Evolutionary conservation across 37 sponge, comb jelly and placozoan species (phyloP).

Genomic region (Chondrilla cf. caribensis): DNA sequence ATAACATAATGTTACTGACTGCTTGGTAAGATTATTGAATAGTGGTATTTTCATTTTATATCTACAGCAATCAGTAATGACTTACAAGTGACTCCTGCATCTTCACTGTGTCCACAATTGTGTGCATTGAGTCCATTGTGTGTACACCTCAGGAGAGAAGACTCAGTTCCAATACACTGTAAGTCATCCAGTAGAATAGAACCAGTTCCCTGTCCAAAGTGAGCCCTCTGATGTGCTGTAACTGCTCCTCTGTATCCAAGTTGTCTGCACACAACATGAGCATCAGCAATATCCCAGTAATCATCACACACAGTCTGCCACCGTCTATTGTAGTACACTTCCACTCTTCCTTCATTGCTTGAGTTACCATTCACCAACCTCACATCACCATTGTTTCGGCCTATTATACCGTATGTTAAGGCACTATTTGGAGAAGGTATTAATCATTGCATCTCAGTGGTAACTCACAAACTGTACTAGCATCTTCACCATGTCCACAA

Average conservation of each 20-base stretch:
- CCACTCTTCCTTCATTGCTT: background rate
- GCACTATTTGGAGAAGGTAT: background rate
- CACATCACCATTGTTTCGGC: no score
- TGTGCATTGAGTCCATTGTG: background rate
- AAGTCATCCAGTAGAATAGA: background rate
- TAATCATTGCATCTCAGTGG: no score
- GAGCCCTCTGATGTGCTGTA: background rate
- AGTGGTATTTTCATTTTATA: no score
- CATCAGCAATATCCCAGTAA: background rate
- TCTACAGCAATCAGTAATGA: no score
- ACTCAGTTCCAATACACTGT: background rate
- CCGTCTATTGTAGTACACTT: background rate
- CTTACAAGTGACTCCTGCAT: slow-evolving; percentile 15
- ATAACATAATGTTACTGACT: no score
- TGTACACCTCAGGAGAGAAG: background rate
- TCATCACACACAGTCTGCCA: slow-evolving; percentile 11
- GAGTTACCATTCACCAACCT: background rate
- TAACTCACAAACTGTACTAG: slow-evolving; percentile 7
- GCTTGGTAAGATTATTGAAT: no score
- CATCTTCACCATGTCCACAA: slow-evolving; percentile 21
- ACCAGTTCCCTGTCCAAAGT: background rate
- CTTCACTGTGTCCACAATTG: background rate
- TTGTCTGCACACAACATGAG: background rate
- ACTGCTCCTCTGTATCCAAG: background rate
- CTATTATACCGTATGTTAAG: background rate